These are phyloP conservation scores for Leucophenga varia DNA, from an alignment of 1,140 invertebrate species.

Conservation along the genomic window DNA sequence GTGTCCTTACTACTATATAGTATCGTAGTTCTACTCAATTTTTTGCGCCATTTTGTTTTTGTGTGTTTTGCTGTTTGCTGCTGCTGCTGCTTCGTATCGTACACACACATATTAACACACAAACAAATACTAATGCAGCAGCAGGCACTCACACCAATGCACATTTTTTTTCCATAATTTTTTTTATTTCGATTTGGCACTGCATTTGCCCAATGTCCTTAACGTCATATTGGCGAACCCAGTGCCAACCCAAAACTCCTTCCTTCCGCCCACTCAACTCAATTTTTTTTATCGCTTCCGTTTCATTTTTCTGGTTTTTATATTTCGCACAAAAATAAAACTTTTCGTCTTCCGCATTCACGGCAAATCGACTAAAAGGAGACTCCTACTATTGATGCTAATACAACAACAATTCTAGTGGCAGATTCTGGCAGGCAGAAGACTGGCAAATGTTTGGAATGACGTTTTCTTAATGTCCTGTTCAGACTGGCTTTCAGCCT, in stretches of 20 bases:
- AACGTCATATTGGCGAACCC: slow-evolving; percentile 41
- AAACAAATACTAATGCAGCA: slow-evolving; percentile 7
- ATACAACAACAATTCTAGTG: no score
- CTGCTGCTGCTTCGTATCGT: slow-evolving; percentile 7
- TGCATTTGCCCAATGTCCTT: slow-evolving; percentile 47
- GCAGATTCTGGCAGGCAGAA: no score
- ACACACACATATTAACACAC: slow-evolving; percentile 12
- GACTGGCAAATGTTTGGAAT: no score
- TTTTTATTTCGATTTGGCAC: slow-evolving; percentile 27
- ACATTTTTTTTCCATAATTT: slow-evolving; percentile 19
- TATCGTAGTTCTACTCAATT: no score
- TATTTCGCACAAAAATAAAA: slow-evolving; percentile 18
- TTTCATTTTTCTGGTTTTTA: slow-evolving; percentile 33
- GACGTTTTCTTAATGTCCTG: slow-evolving; percentile 3
- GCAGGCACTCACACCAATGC: slow-evolving; percentile 25
- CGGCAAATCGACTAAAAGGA: no score
- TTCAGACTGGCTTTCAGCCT: slow-evolving; percentile 6
- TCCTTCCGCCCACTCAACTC: slow-evolving; percentile 5
- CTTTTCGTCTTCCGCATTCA: slow-evolving; percentile 5
- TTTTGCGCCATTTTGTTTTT: slow-evolving; percentile 51
- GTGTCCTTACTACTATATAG: no score
- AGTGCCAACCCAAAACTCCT: slow-evolving; percentile 12
- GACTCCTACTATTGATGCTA: no score
- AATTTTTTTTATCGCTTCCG: slow-evolving; percentile 49
- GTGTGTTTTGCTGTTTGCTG: slow-evolving; percentile 52